Conservation (phyloP, 2,888 invertebrate genomes). For the Caenorhabditis afra region DNA sequence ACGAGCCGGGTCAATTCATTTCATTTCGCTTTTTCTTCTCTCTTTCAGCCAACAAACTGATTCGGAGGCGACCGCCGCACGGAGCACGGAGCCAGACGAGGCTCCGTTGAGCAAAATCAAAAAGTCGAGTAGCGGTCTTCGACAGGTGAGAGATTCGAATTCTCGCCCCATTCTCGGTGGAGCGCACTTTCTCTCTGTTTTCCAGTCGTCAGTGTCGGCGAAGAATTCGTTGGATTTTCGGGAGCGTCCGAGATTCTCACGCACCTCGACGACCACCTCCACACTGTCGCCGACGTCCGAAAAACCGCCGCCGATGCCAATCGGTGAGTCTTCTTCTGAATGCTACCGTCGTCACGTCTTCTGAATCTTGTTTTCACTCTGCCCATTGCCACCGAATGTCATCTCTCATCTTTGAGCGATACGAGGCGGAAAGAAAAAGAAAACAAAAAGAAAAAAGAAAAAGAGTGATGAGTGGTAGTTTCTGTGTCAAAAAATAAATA, state of each 20-base stretch:
- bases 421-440: no score
- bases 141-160: constrained; percentile 25
- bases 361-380: no score
- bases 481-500: no score
- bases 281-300: constrained; percentile 45
- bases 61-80: background rate
- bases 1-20: background rate
- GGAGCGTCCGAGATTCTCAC: constrained; percentile 36
- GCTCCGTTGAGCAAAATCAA: constrained; percentile 15
- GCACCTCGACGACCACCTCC: constrained; percentile 39
- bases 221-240: constrained; percentile 42
- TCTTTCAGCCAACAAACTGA: constrained; percentile 44
- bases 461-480: no score
- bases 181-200: no score
- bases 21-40: background rate
- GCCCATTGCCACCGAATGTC: background rate
- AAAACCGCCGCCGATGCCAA: constrained; percentile 33
- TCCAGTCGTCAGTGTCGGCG: constrained; percentile 41
- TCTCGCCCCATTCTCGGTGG: background rate
- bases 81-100: constrained; percentile 13
- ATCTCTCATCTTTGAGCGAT: constrained; percentile 35
- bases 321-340: constrained; percentile 25
- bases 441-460: constrained; percentile 21
- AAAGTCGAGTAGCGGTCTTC: constrained; percentile 41
- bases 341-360: no score